Evolutionary conservation across 2,888 invertebrate genomes (phyloP).

Genomic region (Agelastica alni): DNA sequence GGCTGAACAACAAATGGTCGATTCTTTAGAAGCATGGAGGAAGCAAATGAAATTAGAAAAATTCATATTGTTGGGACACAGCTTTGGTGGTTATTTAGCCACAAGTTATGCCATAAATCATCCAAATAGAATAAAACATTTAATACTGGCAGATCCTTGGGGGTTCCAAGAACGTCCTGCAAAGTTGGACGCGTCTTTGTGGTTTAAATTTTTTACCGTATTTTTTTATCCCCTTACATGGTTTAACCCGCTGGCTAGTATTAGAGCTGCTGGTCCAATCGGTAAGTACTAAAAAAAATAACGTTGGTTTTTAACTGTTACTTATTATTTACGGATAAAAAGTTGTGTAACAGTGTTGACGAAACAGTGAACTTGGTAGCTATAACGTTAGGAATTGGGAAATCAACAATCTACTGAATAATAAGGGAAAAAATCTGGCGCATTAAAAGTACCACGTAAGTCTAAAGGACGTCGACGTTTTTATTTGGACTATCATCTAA

Average conservation of each 20-base stretch:
- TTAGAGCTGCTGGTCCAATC: slow-evolving; percentile 86
- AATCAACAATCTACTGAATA: too few species aligned
- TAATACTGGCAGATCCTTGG: slow-evolving; percentile 92
- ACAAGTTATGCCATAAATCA: slow-evolving; percentile 83
- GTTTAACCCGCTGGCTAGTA: slow-evolving; percentile 88
- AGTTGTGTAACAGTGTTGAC: too few species aligned
- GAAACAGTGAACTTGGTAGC: too few species aligned
- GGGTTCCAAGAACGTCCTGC: slow-evolving; percentile 69
- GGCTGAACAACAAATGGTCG: slow-evolving; percentile 87
- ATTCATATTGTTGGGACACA: slow-evolving; percentile 89
- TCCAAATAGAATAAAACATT: slow-evolving; percentile 84
- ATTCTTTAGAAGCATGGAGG: slow-evolving; percentile 92
- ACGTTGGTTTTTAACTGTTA: too few species aligned
- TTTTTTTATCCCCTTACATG: slow-evolving; percentile 67
- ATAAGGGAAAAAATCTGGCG: too few species aligned
- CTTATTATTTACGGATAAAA: too few species aligned
- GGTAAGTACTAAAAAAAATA: too few species aligned
- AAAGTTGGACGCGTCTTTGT: slow-evolving; percentile 68
- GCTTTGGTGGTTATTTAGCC: slow-evolving; percentile 89
- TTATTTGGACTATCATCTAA: too few species aligned
- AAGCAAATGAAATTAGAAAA: slow-evolving; percentile 81
- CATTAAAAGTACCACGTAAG: too few species aligned
- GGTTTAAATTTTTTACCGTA: slow-evolving; percentile 78
- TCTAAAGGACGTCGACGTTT: too few species aligned
- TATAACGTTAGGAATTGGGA: too few species aligned